Percentiles rank a stretch among this genome's conserved stretches.
Evolutionary conservation across 2,888 invertebrate species (phyloP).

Genomic region (Endomychus coccineus): DNA sequence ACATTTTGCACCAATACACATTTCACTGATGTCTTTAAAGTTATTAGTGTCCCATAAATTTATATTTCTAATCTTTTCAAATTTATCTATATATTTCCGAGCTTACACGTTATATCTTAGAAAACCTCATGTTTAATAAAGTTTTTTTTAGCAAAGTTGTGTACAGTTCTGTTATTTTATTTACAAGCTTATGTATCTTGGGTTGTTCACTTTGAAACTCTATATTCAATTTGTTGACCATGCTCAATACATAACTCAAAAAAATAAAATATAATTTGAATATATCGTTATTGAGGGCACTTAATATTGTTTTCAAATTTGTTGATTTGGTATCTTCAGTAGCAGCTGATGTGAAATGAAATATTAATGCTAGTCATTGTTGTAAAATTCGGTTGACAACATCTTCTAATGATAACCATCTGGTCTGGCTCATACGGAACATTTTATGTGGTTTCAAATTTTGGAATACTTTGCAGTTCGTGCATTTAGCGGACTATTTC

Average conservation of each 20-base stretch:
- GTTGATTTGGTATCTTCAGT: slow-evolving; percentile 8
- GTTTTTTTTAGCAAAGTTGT: slow-evolving; percentile 13
- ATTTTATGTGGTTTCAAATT: slow-evolving; percentile 30
- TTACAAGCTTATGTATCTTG: slow-evolving; percentile 12
- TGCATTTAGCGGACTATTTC: too few species aligned
- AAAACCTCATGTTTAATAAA: slow-evolving; percentile 11
- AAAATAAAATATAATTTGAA: slow-evolving; percentile 18
- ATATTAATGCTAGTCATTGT: slow-evolving; percentile 9
- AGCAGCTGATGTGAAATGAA: slow-evolving; percentile 10
- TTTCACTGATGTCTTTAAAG: slow-evolving; percentile 14
- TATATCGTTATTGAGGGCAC: slow-evolving; percentile 11
- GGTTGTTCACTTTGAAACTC: slow-evolving; percentile 15
- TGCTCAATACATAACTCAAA: slow-evolving; percentile 16
- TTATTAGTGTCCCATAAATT: slow-evolving; percentile 12
- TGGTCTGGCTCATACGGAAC: slow-evolving; percentile 27
- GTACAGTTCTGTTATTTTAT: slow-evolving; percentile 10
- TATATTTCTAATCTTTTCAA: too few species aligned
- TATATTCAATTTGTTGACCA: slow-evolving; percentile 18
- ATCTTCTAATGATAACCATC: slow-evolving; percentile 29
- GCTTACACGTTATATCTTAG: slow-evolving; percentile 4
- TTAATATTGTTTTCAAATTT: slow-evolving; percentile 6
- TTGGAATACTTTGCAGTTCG: too few species aligned
- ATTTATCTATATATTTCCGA: too few species aligned
- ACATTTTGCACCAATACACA: slow-evolving; percentile 18
- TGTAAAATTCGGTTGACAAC: slow-evolving; percentile 13